A percentile compares a stretch with the other conserved stretches of the same genome.
Evolutionary conservation across 2,888 invertebrate genomes (phyloP).

Genomic region (Scotopteryx bipunctaria): DNA sequence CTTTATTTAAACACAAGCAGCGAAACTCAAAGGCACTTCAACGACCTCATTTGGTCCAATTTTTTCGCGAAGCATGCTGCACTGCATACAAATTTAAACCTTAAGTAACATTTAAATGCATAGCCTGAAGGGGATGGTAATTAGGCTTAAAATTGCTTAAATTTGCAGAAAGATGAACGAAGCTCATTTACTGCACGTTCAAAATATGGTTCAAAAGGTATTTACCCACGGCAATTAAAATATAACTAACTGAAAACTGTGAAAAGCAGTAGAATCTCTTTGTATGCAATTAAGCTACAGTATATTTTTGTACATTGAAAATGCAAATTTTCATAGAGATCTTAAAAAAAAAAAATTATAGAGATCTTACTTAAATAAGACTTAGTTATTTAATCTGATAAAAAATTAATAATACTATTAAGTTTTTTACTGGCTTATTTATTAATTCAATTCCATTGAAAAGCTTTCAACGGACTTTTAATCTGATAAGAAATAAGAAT

Average conservation of each 20-base stretch:
- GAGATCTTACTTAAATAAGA: no score
- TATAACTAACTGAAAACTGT: background rate
- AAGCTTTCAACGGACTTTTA: no score
- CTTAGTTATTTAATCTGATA: no score
- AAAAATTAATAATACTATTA: no score
- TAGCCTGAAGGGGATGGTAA: constrained; percentile 43
- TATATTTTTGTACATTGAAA: no score
- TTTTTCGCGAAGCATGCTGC: constrained; percentile 21
- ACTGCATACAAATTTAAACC: constrained; percentile 33
- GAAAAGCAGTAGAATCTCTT: background rate
- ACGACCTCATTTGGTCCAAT: constrained; percentile 26
- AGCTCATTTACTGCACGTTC: constrained; percentile 17
- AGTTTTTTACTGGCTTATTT: no score
- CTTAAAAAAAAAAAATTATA: no score
- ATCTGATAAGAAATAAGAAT: no score
- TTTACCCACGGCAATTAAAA: background rate
- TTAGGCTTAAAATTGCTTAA: constrained; percentile 28
- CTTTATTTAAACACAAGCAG: constrained; percentile 18
- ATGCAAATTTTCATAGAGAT: no score
- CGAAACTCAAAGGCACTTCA: constrained; percentile 18
- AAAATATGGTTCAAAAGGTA: constrained; percentile 13
- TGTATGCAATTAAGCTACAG: no score
- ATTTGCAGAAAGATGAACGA: constrained; percentile 20
- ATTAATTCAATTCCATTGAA: no score
- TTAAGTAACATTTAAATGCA: constrained; percentile 79